Percentiles rank a stretch among this genome's conserved stretches.
These are phyloP conservation scores for Bryconaethiops microstoma DNA, from an alignment of 2,797 vertebrate genomes.

Conservation along the genomic window DNA sequence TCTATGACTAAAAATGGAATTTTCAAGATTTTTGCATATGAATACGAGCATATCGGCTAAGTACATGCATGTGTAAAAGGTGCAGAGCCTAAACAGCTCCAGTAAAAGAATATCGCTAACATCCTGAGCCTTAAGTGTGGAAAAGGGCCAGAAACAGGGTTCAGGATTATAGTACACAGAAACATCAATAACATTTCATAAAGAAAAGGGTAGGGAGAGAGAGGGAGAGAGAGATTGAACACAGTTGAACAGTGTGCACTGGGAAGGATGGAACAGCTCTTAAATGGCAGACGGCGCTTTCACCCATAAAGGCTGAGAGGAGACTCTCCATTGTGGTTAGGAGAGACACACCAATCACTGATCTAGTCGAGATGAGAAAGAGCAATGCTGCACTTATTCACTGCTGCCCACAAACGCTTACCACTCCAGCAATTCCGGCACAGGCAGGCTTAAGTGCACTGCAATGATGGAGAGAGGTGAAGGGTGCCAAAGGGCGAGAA, in stretches of 20 bases:
- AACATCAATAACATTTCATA: constrained; percentile 2
- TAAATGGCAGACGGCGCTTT: constrained; percentile 21
- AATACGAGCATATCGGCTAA: no score
- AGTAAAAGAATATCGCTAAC: no score
- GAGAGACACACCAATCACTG: constrained; percentile 24
- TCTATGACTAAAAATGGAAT: no score
- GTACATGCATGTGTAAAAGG: no score
- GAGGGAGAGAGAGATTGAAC: constrained; percentile 53
- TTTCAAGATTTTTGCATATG: no score
- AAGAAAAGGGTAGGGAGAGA: constrained; percentile 44
- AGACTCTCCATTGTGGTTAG: constrained; percentile 19
- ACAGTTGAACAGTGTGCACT: constrained; percentile 45
- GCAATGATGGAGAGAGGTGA: constrained; percentile 8
- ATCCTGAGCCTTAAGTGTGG: no score
- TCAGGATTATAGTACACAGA: not conserved
- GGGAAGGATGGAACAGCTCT: constrained; percentile 36
- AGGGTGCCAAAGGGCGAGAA: not conserved
- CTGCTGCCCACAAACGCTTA: constrained; percentile 44
- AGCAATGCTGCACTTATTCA: constrained; percentile 25
- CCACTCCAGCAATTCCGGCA: constrained; percentile 22
- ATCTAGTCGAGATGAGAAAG: constrained; percentile 20
- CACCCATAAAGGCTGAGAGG: constrained; percentile 21
- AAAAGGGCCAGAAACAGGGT: not conserved
- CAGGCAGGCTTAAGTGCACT: constrained; percentile 22
- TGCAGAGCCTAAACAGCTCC: no score